A percentile compares a stretch with the other conserved stretches of the same genome.
These are phyloP conservation scores for Chaetogeoica ovagalla DNA, from an alignment of 2,888 invertebrate genomes.

Conservation along the genomic window DNA sequence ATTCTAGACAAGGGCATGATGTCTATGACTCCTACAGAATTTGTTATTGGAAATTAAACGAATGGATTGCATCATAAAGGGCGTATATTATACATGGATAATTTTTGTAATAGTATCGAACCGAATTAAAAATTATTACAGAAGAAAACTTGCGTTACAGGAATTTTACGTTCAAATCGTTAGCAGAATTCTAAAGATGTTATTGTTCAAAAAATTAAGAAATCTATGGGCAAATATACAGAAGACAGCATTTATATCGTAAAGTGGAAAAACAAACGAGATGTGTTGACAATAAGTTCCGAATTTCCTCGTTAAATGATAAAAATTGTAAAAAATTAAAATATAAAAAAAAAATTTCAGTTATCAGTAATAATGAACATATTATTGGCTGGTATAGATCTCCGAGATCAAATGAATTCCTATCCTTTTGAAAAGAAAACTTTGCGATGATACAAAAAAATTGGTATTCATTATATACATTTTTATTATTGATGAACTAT, in stretches of 20 bases:
- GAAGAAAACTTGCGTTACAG: not conserved
- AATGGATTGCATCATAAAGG: conserved; percentile 9
- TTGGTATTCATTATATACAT: conserved; percentile 21
- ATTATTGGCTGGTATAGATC: conserved; percentile 53
- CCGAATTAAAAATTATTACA: not conserved
- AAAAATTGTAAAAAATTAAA: not conserved
- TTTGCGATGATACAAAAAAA: conserved; percentile 29
- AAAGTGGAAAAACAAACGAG: conserved; percentile 29
- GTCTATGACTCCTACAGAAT: conserved; percentile 1
- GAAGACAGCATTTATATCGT: not conserved
- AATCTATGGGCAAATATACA: not conserved
- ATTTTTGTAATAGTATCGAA: too few species aligned
- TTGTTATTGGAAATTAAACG: not conserved
- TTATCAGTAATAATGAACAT: conserved; percentile 54
- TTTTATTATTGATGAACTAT: conserved; percentile 8
- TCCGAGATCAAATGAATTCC: conserved; percentile 10
- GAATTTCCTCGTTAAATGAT: conserved; percentile 19
- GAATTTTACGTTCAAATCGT: not conserved
- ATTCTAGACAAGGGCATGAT: conserved; percentile 5
- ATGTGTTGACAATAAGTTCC: conserved; percentile 23
- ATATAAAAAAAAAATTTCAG: conserved; percentile 47
- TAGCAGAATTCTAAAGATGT: not conserved
- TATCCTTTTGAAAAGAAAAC: conserved; percentile 23
- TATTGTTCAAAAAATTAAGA: not conserved
- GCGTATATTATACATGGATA: not conserved